Conservation (phyloP, 2,888 invertebrate genomes). For the Acleris literana region DNA sequence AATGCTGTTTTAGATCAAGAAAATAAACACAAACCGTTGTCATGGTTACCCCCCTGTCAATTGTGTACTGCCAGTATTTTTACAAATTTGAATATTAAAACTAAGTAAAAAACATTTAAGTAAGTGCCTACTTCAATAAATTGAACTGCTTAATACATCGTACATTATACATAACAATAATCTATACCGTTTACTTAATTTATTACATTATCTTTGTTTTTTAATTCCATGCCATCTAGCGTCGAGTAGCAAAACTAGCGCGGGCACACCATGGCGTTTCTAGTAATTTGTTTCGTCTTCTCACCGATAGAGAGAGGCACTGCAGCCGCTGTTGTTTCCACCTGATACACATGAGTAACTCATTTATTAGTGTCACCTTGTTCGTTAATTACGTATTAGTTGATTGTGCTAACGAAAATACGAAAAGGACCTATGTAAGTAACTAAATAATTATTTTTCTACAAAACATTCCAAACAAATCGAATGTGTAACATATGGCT, state of each 20-base stretch:
- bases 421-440: too few relatives aligned
- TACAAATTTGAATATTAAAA: too few relatives aligned
- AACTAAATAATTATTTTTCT: too few relatives aligned
- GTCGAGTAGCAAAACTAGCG: slow-evolving; percentile 40
- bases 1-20: background rate
- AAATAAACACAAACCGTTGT: slow-evolving; percentile 42
- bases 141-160: too few relatives aligned
- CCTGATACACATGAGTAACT: background rate
- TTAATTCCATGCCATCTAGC: slow-evolving; percentile 45
- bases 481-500: too few relatives aligned
- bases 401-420: slow-evolving; percentile 1
- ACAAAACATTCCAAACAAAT: too few relatives aligned
- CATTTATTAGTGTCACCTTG: slow-evolving; percentile 11
- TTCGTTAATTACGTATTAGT: background rate
- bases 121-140: too few relatives aligned
- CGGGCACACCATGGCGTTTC: background rate
- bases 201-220: background rate
- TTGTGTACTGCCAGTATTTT: too few relatives aligned
- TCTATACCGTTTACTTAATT: background rate
- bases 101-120: too few relatives aligned
- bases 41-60: slow-evolving; percentile 42
- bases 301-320: slow-evolving; percentile 1
- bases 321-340: background rate
- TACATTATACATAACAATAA: background rate
- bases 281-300: background rate